phyloP scores from a whole-genome alignment of 1,140 invertebrate genomes.

The Pantala flavescens region DNA sequence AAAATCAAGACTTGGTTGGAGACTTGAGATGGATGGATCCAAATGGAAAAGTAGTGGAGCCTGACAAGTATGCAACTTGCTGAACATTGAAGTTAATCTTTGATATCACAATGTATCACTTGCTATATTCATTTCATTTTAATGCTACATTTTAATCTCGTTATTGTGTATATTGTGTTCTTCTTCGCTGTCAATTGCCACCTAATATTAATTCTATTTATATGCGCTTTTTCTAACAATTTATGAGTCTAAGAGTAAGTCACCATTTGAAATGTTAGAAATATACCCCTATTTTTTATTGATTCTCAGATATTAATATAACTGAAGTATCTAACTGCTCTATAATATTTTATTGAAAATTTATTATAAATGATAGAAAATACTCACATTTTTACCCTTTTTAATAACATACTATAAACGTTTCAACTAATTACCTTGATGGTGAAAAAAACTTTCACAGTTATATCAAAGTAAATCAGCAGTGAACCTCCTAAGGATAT shows the following conservation, averaged over 20 bases:
- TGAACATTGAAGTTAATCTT: background rate
- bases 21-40: slow-evolving; percentile 63
- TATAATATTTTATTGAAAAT: no score
- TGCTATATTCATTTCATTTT: background rate
- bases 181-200: background rate
- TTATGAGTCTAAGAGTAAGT: background rate
- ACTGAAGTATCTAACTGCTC: no score
- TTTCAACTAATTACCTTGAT: no score
- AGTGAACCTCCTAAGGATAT: no score
- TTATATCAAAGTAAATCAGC: no score
- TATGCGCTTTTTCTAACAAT: background rate
- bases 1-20: slow-evolving; percentile 45
- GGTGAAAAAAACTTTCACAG: no score
- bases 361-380: no score
- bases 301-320: no score
- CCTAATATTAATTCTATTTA: background rate
- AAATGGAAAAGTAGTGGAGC: slow-evolving; percentile 42
- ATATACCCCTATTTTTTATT: no score
- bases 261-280: no score
- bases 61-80: background rate
- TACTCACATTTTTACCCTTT: no score
- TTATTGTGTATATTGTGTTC: background rate
- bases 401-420: no score
- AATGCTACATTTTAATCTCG: background rate
- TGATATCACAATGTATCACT: background rate